Percentiles rank a stretch among this genome's conserved stretches.
These are phyloP conservation scores for Centroberyx gerrardi DNA, from an alignment of 2,797 vertebrate species.

Conservation along the genomic window DNA sequence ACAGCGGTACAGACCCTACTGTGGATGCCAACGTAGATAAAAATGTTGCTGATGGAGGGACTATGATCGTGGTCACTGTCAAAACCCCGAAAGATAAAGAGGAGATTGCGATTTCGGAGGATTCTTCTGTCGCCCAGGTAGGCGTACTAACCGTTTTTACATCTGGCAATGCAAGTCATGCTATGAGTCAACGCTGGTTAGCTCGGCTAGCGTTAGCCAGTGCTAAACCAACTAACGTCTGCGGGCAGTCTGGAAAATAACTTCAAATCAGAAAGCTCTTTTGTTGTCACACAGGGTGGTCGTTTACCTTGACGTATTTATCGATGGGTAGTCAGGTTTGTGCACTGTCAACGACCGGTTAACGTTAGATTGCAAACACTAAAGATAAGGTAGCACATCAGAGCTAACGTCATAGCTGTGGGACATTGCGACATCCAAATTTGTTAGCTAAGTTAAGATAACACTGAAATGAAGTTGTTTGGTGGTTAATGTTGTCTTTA, in stretches of 20 bases:
- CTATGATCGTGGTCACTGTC: conserved; percentile 88
- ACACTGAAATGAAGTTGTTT: neutral
- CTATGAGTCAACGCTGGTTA: neutral
- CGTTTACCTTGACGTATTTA: neutral
- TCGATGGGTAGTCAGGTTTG: neutral
- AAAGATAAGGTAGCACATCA: neutral
- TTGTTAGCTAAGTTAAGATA: neutral
- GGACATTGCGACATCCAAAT: conserved; percentile 1
- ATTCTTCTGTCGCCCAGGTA: conserved; percentile 90
- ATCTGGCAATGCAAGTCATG: neutral
- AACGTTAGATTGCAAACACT: neutral
- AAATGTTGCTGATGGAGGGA: conserved; percentile 76
- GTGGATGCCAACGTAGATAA: conserved; percentile 68
- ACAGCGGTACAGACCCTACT: conserved; percentile 66
- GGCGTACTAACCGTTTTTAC: neutral
- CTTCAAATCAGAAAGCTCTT: neutral
- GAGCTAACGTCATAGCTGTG: neutral
- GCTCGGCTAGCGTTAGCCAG: conserved; percentile 1
- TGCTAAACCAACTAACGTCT: neutral
- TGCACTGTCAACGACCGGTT: neutral
- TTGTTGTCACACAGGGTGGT: neutral
- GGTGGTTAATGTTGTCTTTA: neutral
- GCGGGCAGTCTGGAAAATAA: neutral
- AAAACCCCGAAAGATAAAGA: conserved; percentile 93
- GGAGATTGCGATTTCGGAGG: conserved; percentile 88